phyloP scores from a whole-genome alignment of 2,888 invertebrate species.

The Apamea epomidion region DNA sequence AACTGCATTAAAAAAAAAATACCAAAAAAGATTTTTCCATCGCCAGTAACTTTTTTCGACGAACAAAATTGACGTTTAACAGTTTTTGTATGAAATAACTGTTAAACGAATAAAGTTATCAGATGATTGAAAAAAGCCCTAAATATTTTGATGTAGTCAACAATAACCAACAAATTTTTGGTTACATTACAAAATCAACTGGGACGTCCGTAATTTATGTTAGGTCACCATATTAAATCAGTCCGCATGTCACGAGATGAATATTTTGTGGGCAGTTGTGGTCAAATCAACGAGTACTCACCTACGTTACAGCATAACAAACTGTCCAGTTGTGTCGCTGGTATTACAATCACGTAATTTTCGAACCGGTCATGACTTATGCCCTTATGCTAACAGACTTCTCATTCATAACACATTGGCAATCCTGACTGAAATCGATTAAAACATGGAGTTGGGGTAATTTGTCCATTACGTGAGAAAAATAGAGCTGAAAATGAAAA shows the following conservation, averaged over 20 bases:
- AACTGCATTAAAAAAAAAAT: not conserved
- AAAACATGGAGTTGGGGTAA: not conserved
- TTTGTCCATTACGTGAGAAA: not conserved
- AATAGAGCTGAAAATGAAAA: too few species aligned
- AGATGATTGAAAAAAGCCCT: too few species aligned
- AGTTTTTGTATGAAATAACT: too few species aligned
- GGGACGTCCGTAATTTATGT: conserved; percentile 34
- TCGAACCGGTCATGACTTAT: conserved; percentile 32
- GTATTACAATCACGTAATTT: conserved; percentile 42
- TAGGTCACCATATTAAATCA: conserved; percentile 39
- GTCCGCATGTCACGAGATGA: conserved; percentile 32
- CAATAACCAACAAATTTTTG: not conserved
- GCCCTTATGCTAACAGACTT: conserved; percentile 12
- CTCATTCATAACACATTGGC: not conserved
- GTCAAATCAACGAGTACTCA: conserved; percentile 30
- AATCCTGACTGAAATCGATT: not conserved
- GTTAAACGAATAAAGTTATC: too few species aligned
- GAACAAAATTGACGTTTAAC: too few species aligned
- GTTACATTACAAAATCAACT: conserved; percentile 32
- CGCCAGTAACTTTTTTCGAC: not conserved
- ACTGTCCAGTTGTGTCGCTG: conserved; percentile 14
- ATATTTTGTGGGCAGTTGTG: conserved; percentile 36
- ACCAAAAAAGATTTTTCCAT: too few species aligned
- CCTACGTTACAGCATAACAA: not conserved
- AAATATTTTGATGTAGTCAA: not conserved